Percentiles rank a stretch among this genome's conserved stretches.
These are phyloP conservation scores for Spinus olivaceus DNA, from an alignment of 2,797 vertebrate genomes.

Conservation along the genomic window DNA sequence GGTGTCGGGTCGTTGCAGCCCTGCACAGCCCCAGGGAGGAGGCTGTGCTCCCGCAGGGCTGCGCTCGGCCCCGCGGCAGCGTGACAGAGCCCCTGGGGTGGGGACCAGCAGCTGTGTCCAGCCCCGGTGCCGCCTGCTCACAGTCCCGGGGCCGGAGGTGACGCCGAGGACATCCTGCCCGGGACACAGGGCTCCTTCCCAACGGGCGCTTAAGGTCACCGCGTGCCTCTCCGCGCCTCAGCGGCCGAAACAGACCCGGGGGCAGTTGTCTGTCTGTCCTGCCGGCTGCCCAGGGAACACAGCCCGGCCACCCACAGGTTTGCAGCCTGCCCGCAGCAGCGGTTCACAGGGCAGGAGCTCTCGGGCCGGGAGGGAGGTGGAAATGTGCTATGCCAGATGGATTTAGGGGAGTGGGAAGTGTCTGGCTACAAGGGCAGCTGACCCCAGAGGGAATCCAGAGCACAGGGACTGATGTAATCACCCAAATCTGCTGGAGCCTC, in stretches of 20 bases:
- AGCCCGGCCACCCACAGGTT: not conserved
- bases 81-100: not conserved
- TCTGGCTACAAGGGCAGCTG: not conserved
- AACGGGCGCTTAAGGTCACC: not conserved
- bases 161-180: not conserved
- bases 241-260: not conserved
- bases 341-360: not conserved
- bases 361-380: not conserved
- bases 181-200: not conserved
- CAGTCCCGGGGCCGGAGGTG: not conserved
- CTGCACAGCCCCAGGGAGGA: accelerated
- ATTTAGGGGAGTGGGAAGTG: accelerated
- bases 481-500: not conserved
- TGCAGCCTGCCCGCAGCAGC: not conserved
- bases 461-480: accelerated
- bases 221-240: not conserved
- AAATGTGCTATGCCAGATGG: not conserved
- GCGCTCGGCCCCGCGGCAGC: too few relatives aligned
- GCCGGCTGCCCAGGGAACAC: not conserved
- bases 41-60: not conserved
- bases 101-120: not conserved
- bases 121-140: not conserved
- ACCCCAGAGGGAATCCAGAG: not conserved
- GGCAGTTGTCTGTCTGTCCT: not conserved
- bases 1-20: too few relatives aligned